Base-by-base conservation (phyloP, 2,888 invertebrate species). In the Drosophila rellima region DNA sequence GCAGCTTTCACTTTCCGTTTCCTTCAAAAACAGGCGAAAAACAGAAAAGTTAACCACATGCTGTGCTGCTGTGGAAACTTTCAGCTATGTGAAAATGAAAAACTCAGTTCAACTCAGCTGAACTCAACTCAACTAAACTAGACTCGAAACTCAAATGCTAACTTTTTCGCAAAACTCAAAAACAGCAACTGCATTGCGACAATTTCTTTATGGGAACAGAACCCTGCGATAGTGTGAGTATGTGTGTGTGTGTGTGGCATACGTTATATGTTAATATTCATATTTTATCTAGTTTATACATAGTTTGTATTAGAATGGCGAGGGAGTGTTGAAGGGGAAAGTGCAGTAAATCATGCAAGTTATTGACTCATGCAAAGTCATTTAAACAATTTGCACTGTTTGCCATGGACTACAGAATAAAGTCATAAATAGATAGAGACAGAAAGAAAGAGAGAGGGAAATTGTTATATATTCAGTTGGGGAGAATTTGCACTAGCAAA, bases 111-210 rank as follows among this genome's bases (percentile, higher is more conserved):
- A 44, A 62, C 57, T 44, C 47, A 70, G 77, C 76, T 73, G 69
- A 77, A 77, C 40, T 52, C 26, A 42, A 31, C 18, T 54, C 39
- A 39, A 35, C n/a, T 5, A 35, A 15, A 55, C 66, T 74, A 48
- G 52, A 74, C 52, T 71, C 67, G 57, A 67, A 78, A 76, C 76
- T 78, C 74, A 70, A 78, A 70, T 57, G 51, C 29, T 18, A 76
- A 75, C 78, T 78, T 78, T 76, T 59, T 63, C 52, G 44, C 15
- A 56, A 72, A 79, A 77, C 69, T 81, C 63, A 70, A 76, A 72
- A 81, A 72, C 51, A 71, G 68, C 68, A 74, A 80, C 85, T 85
- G 82, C 82, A 82, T 71, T 82, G 85, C 82, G 82, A 82, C 82
- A 85, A 56, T 82, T 84, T 79, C 65, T 69, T 70, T 50, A 60